A percentile compares a stretch with the other conserved stretches of the same genome.
Evolutionary conservation across 2,113 vertebrate genomes (phyloP).

Genomic region (Menidia beryllina): DNA sequence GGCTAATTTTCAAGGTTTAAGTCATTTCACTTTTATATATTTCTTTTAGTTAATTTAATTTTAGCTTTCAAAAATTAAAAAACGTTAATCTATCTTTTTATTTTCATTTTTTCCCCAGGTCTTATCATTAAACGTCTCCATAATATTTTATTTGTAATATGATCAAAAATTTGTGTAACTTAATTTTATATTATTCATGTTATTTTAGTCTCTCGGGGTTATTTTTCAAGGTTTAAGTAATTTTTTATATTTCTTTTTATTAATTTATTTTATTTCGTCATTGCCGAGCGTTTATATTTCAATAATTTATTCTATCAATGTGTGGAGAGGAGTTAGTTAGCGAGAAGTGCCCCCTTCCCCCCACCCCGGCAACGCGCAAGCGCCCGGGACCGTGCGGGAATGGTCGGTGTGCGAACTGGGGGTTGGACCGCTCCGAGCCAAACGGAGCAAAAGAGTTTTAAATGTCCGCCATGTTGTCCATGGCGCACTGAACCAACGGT

Average conservation of each 20-base stretch:
- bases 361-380: constrained; percentile 87
- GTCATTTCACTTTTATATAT: no score
- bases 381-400: constrained; percentile 91
- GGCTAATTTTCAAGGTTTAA: no score
- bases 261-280: neutral
- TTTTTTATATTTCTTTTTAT: neutral
- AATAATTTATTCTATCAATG: constrained; percentile 40
- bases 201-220: neutral
- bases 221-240: neutral
- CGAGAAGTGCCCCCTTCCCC: constrained; percentile 73
- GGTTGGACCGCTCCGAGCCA: constrained; percentile 93
- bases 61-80: no score
- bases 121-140: no score
- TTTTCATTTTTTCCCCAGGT: no score
- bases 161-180: no score
- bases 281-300: constrained; percentile 34
- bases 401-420: constrained; percentile 85
- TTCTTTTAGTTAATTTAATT: neutral
- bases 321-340: constrained; percentile 48
- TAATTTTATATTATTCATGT: neutral
- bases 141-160: no score
- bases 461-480: constrained; percentile 99
- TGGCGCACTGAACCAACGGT: constrained; percentile 94
- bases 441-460: constrained; percentile 91
- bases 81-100: neutral